Evolutionary conservation across 2,888 invertebrate genomes (phyloP).

Genomic region (Apotomis capreana): DNA sequence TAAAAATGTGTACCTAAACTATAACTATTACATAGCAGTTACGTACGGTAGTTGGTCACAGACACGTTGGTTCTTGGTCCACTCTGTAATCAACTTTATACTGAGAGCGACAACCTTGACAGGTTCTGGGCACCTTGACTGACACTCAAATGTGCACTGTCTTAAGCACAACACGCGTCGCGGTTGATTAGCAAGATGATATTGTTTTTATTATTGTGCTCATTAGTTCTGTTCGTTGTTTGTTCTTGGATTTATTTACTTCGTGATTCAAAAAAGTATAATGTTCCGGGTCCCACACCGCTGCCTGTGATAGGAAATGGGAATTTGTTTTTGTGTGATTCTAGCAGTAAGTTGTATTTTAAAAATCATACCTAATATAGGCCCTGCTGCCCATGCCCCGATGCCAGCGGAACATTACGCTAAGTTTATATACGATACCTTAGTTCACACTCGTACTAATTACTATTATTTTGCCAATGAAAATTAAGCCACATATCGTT

Average conservation of each 20-base stretch:
- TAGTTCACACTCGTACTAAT: too few species aligned
- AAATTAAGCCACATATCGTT: too few species aligned
- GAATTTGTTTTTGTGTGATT: constrained; percentile 68
- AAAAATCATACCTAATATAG: too few species aligned
- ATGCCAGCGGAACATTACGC: neutral
- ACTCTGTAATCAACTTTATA: too few species aligned
- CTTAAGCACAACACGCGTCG: neutral
- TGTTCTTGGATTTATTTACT: constrained; percentile 60
- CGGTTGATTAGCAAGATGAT: constrained; percentile 43
- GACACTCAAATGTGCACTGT: neutral
- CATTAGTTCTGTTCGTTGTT: constrained; percentile 42
- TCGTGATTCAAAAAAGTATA: constrained; percentile 49
- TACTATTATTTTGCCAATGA: too few species aligned
- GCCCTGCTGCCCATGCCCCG: too few species aligned
- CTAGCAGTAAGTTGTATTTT: constrained; percentile 59
- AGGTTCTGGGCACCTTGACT: neutral
- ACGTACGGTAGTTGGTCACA: too few species aligned
- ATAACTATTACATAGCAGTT: too few species aligned
- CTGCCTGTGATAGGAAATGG: constrained; percentile 81
- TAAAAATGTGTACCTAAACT: too few species aligned
- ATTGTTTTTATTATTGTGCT: constrained; percentile 40
- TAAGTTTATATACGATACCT: neutral
- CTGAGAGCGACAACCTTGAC: neutral
- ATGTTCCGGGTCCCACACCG: constrained; percentile 62
- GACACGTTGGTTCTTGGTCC: too few species aligned